phyloP scores from a whole-genome alignment of 2,888 invertebrate genomes.

The Imbricaverruca yamaguchii region DNA sequence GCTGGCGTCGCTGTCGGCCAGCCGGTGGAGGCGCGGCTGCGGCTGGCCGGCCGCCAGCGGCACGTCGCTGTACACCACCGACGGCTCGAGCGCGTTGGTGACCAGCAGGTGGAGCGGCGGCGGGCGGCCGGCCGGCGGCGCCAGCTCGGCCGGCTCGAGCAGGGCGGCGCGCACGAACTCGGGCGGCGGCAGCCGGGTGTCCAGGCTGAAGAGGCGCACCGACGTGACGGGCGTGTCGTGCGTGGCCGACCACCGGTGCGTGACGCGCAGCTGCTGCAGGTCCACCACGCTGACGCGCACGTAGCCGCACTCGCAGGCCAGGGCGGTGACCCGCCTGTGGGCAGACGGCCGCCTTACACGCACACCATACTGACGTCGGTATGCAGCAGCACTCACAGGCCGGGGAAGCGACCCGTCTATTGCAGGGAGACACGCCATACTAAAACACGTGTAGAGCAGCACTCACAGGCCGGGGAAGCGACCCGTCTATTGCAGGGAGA shows the following conservation, averaged over 20 bases:
- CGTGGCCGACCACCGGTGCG: slow-evolving; percentile 48
- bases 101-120: slow-evolving; percentile 48
- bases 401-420: too few relatives aligned
- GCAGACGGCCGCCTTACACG: slow-evolving; percentile 22
- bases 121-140: too few relatives aligned
- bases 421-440: too few relatives aligned
- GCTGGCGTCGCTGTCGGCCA: slow-evolving; percentile 24
- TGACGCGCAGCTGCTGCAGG: slow-evolving; percentile 45
- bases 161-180: slow-evolving; percentile 30
- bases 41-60: background rate
- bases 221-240: slow-evolving; percentile 50
- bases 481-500: too few relatives aligned
- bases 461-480: too few relatives aligned
- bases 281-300: slow-evolving; percentile 50
- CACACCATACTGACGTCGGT: background rate
- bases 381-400: slow-evolving; percentile 25
- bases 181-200: slow-evolving; percentile 36
- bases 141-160: background rate
- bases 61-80: slow-evolving; percentile 49
- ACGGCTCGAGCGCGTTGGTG: slow-evolving; percentile 49
- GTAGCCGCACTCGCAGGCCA: slow-evolving; percentile 56
- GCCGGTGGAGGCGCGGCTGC: background rate
- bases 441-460: too few relatives aligned
- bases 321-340: slow-evolving; percentile 50
- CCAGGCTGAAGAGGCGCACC: slow-evolving; percentile 46